Evolutionary conservation across 2,797 vertebrate genomes (phyloP).

Genomic region (Mycteria americana): DNA sequence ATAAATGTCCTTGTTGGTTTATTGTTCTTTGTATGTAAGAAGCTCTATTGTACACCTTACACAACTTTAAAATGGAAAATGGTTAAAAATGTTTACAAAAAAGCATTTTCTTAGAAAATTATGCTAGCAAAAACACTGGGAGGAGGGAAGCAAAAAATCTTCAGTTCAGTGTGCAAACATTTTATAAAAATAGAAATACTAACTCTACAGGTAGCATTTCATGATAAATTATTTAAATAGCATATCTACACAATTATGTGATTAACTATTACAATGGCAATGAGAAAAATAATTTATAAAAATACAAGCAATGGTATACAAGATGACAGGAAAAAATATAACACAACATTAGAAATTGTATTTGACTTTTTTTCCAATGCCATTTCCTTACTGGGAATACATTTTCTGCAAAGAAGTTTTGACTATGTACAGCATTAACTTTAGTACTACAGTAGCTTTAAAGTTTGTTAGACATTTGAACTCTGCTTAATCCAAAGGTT

Average conservation of each 20-base stretch:
- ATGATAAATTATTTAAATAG: conserved; percentile 99
- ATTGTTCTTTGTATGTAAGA: conserved; percentile 89
- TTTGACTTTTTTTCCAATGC: conserved; percentile 79
- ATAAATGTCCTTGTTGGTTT: conserved; percentile 80
- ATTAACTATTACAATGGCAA: conserved; percentile 87
- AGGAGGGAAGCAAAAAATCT: conserved; percentile 80
- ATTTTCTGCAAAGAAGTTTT: conserved; percentile 83
- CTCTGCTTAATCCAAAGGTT: conserved; percentile 81
- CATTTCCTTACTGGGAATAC: conserved; percentile 81
- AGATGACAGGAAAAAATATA: conserved; percentile 75
- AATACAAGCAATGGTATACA: conserved; percentile 86
- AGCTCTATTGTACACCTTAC: conserved; percentile 86
- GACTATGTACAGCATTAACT: conserved; percentile 93
- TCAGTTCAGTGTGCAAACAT: conserved; percentile 98
- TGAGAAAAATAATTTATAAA: conserved; percentile 97
- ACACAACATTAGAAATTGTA: conserved; percentile 74
- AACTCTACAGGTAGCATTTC: conserved; percentile 91
- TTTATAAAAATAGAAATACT: conserved; percentile 98
- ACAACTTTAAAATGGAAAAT: conserved; percentile 86
- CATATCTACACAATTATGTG: conserved; percentile 95
- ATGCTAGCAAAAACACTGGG: conserved; percentile 74
- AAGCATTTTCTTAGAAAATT: conserved; percentile 84
- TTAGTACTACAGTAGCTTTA: conserved; percentile 88
- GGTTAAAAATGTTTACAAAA: conserved; percentile 91
- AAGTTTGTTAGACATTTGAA: conserved; percentile 85